Evolutionary conservation across 2,797 vertebrate species (phyloP).

Genomic region (Pangasius djambal): DNA sequence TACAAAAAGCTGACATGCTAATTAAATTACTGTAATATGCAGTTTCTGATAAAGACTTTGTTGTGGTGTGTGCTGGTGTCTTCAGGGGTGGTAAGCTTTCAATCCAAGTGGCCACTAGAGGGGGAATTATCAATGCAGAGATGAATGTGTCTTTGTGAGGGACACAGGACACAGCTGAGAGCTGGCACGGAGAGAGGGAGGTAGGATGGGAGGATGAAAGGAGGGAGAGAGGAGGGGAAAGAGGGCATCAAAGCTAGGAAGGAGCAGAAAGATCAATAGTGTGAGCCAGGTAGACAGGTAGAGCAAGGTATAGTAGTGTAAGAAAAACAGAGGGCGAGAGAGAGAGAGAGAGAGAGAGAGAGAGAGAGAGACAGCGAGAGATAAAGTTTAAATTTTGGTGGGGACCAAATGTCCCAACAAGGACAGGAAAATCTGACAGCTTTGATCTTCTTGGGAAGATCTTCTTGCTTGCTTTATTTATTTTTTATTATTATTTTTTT

Average conservation of each 20-base stretch:
- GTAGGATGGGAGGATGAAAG: constrained; percentile 7
- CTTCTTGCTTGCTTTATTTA: not conserved
- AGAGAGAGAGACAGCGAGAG: not conserved
- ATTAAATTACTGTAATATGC: constrained; percentile 83
- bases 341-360: no score
- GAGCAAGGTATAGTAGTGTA: constrained; percentile 1
- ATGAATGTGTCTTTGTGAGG: constrained; percentile 61
- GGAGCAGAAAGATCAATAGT: constrained; percentile 16
- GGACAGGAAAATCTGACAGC: not conserved
- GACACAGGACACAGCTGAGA: constrained; percentile 47
- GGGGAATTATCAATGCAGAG: constrained; percentile 65
- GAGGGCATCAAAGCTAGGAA: not conserved
- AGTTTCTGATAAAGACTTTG: constrained; percentile 80
- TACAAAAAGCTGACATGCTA: constrained; percentile 80
- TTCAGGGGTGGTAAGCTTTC: constrained; percentile 66
- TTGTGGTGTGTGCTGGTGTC: constrained; percentile 66
- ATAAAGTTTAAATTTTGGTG: not conserved
- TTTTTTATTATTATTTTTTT: not conserved
- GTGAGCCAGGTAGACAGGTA: constrained; percentile 24
- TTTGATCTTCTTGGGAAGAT: not conserved
- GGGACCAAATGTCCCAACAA: not conserved
- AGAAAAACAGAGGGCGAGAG: not conserved
- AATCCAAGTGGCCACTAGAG: constrained; percentile 64
- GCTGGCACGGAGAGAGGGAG: not conserved
- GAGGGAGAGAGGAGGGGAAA: not conserved